Conservation (phyloP, 2,797 vertebrate species). For the Novumbra hubbsi region DNA sequence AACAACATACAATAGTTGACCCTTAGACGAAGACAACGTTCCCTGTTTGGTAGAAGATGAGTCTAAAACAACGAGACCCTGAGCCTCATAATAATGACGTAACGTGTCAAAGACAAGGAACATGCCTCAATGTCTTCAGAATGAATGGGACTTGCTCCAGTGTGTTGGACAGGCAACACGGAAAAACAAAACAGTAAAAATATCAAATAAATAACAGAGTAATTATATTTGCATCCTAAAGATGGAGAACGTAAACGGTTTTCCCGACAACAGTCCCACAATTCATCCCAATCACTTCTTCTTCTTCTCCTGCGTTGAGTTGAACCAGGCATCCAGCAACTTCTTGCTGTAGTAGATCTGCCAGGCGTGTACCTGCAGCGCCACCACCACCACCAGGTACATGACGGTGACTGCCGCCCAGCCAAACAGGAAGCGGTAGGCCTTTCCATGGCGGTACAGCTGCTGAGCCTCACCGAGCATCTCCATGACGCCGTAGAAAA, state of each 20-base stretch:
- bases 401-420: slow-evolving; percentile 92
- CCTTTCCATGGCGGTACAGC: slow-evolving; percentile 93
- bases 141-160: not conserved
- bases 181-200: not conserved
- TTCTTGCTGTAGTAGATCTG: slow-evolving; percentile 98
- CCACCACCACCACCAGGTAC: slow-evolving; percentile 91
- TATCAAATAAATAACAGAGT: slow-evolving; percentile 14
- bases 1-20: not conserved
- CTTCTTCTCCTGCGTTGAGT: slow-evolving; percentile 96
- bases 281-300: slow-evolving; percentile 79
- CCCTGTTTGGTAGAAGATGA: no score
- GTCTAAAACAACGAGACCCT: no score
- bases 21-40: no score
- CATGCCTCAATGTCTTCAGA: not conserved
- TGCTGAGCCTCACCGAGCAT: slow-evolving; percentile 97
- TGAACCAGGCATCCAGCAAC: slow-evolving; percentile 97
- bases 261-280: slow-evolving; percentile 24
- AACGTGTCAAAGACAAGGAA: not conserved
- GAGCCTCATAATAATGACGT: no score
- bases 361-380: slow-evolving; percentile 93
- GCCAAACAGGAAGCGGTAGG: slow-evolving; percentile 95
- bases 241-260: slow-evolving; percentile 20
- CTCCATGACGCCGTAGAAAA: slow-evolving; percentile 97
- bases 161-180: not conserved
- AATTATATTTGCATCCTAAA: slow-evolving; percentile 23